Evolutionary conservation across 1,140 invertebrate genomes (phyloP), one percentile per base, ranked within the genome.

Genomic region (Pectinophora gossypiella): DNA sequence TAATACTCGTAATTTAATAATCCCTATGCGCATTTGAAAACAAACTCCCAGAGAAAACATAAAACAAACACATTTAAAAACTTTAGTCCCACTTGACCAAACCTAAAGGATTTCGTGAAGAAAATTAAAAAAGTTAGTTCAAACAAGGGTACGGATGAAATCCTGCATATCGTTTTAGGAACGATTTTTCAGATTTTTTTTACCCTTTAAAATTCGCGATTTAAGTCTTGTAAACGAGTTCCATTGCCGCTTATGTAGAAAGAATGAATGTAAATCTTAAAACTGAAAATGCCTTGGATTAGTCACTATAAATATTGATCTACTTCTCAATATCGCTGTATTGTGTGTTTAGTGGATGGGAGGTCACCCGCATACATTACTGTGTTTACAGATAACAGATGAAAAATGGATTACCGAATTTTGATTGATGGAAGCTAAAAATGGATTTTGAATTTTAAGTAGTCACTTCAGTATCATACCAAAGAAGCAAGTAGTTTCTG

Each of bases 51-150:
- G n/a, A 27, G 5, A 27, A 27, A 27, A 12, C 23, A 27, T 12
- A 27, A 12, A 27, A 40, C 16, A 15, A 40, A 10, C 10, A 40
- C 13, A 15, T 15, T 40, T 40, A 40, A 40, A 40, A 40, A 15
- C 16, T 40, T 40, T 40, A 6, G 5, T 15, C 36, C 10, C 16
- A 9, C 10, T 40, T 40, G 36, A 40, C 36, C 36, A 18, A 5
- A 6, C 23, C n/a, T 27, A 6, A 27, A 27, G 23, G 23, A 12
- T 40, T 40, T 40, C 12, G 36, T 40, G 36, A 40, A 40, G 36
- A 40, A 40, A 40, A 40, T 40, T 40, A 40, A 40, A 40, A 40
- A 40, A 40, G 36, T 40, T 40, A 40, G 36, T 40, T 16, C 36
- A 40, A 40, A 40, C 36, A 40, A 15, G 36, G 36, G 36, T 40